Base-by-base conservation (phyloP, 1,140 invertebrate genomes). In the Diprion similis region DNA sequence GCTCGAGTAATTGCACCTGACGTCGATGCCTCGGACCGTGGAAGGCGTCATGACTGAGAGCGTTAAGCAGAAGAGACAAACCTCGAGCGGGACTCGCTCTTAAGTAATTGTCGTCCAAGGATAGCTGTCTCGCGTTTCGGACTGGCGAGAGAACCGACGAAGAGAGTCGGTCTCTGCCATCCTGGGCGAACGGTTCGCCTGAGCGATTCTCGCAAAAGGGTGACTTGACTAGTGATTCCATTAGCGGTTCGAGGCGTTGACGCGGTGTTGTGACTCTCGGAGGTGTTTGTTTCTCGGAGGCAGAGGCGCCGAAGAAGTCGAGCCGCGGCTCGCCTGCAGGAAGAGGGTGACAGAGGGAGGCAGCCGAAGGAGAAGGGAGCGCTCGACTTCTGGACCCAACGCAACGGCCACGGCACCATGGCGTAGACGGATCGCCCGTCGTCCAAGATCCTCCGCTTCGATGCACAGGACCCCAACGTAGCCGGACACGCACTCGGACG, bases 391-490 rank as follows among this genome's bases (percentile, higher is more conserved):
- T 70, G 73, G 73, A 68, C 51, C 51, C 11, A 59, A 59, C 11
- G n/a, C n/a, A n/a, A n/a, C n/a, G n/a, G n/a, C n/a, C n/a, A n/a
- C n/a, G n/a, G 51, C 11, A 59, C 11, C n/a, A 59, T 37, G 73
- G 73, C 68, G 73, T 72, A 76, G 75, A 78, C 75, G 77, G 76
- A 78, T 78, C 79, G 77, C 75, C 79, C 77, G 79, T 79, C 80
- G 74, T 73, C 73, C 74, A 77, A 77, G 75, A 81, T 81, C 80
- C 80, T 81, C 80, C 79, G 78, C 74, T 71, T 75, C 77, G 78
- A 46, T 79, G 79, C 19, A 48, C 72, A 73, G 76, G 73, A 46
- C 74, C 75, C 78, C 76, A 71, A 74, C 69, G 46, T 47, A 70
- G 51, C 66, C 66, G n/a, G 51, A 17, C 51, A 59, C 51, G 51